These are phyloP conservation scores for Uromys caudimaculatus DNA, from an alignment of 2,797 vertebrate species.

Conservation along the genomic window DNA sequence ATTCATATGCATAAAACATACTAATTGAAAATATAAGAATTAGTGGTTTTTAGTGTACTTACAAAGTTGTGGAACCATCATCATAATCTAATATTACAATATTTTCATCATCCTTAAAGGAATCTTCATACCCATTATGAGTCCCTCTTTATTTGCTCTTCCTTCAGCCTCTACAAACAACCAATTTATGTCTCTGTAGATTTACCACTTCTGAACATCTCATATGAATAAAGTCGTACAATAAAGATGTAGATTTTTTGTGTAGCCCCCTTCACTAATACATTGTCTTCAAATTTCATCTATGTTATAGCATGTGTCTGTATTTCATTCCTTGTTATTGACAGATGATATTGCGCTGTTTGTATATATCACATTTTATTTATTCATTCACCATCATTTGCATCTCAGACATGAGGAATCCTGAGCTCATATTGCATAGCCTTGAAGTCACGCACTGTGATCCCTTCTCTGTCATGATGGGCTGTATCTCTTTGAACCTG, in stretches of 20 bases:
- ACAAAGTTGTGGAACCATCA: constrained; percentile 31
- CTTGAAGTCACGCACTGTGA: neutral
- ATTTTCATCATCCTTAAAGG: constrained; percentile 19
- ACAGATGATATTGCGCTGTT: constrained; percentile 6
- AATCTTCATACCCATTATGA: constrained; percentile 32
- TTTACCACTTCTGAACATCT: constrained; percentile 34
- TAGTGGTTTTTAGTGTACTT: constrained; percentile 20
- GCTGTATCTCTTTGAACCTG: neutral
- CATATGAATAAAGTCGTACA: constrained; percentile 9
- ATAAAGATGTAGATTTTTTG: neutral
- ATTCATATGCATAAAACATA: neutral
- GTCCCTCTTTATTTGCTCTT: neutral
- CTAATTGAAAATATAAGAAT: constrained; percentile 1
- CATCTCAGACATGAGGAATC: neutral
- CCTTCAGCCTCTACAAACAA: neutral
- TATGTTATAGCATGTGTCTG: neutral
- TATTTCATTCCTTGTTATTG: constrained; percentile 3
- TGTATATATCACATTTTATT: neutral
- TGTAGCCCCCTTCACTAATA: constrained; percentile 6
- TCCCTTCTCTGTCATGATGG: neutral
- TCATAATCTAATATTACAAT: constrained; percentile 37
- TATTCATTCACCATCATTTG: neutral
- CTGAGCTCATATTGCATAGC: neutral
- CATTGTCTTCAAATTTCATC: constrained; percentile 37
- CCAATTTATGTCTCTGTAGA: constrained; percentile 5